These are phyloP conservation scores for Eucera pruinosa DNA, from an alignment of 2,888 invertebrate species.

Conservation along the genomic window DNA sequence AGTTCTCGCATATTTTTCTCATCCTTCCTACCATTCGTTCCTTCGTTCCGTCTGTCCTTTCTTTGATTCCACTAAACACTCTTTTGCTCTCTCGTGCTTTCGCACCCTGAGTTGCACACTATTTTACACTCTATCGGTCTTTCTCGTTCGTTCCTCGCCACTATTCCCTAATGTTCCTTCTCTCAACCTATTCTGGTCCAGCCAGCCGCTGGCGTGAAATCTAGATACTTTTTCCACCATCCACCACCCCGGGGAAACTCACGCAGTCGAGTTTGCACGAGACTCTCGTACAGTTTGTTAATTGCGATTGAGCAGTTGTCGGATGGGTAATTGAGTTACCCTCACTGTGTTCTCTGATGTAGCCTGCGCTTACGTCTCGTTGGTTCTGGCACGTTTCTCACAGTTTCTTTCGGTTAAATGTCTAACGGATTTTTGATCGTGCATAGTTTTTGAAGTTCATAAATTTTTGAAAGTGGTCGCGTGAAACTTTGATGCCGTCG, in stretches of 20 bases:
- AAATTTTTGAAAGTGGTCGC: not conserved
- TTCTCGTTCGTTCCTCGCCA: slow-evolving; percentile 3
- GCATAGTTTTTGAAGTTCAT: too few relatives aligned
- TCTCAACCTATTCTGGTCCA: slow-evolving; percentile 25
- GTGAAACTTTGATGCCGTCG: not conserved
- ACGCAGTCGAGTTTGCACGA: slow-evolving; percentile 65
- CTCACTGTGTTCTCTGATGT: slow-evolving; percentile 36
- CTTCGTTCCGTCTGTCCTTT: not conserved
- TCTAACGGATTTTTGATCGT: not conserved
- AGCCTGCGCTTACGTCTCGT: slow-evolving; percentile 4
- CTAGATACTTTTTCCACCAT: slow-evolving; percentile 62
- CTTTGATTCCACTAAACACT: not conserved
- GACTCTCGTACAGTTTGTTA: slow-evolving; percentile 73
- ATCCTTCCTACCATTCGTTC: not conserved
- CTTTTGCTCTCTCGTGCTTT: not conserved
- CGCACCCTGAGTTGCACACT: not conserved
- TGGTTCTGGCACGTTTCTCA: not conserved
- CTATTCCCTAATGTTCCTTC: not conserved
- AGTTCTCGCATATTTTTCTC: not conserved
- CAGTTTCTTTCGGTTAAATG: not conserved
- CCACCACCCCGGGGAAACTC: slow-evolving; percentile 52
- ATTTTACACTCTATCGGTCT: too few relatives aligned
- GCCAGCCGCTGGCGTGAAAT: slow-evolving; percentile 57
- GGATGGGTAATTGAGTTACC: slow-evolving; percentile 76
- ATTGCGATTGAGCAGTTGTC: slow-evolving; percentile 79